Percentiles rank a stretch among this genome's conserved stretches.
Evolutionary conservation across 2,113 vertebrate species (phyloP).

Genomic region (Heterocephalus glaber): DNA sequence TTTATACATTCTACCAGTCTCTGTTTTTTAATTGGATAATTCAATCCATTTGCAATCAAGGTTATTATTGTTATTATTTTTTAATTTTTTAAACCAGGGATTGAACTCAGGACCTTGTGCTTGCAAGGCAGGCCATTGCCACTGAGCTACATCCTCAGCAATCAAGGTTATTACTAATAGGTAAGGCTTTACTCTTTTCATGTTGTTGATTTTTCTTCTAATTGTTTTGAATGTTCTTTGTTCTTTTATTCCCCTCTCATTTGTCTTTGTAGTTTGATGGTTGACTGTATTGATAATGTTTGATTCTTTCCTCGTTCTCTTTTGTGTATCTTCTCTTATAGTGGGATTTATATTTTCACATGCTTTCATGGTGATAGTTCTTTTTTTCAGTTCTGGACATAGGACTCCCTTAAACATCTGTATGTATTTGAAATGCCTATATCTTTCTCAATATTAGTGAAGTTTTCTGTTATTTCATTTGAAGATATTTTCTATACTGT

Average conservation of each 20-base stretch:
- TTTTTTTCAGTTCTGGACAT: background rate
- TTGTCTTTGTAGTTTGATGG: background rate
- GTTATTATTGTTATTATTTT: no score
- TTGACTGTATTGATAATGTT: background rate
- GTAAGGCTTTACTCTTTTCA: background rate
- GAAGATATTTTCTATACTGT: background rate
- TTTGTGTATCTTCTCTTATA: background rate
- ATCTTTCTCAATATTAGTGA: background rate
- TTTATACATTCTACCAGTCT: background rate
- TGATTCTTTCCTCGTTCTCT: background rate
- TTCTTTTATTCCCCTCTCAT: background rate
- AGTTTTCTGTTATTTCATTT: background rate
- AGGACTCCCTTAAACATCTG: background rate
- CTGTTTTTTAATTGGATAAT: background rate
- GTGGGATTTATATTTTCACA: background rate
- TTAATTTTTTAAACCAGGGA: no score
- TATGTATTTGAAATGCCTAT: background rate
- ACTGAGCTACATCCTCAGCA: no score
- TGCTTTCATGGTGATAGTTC: background rate
- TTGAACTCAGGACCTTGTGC: no score
- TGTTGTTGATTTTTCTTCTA: background rate
- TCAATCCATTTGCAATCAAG: background rate
- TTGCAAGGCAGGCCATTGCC: no score
- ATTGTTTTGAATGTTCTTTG: background rate
- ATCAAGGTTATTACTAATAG: no score